These are phyloP conservation scores for Coryphaenoides rupestris DNA, from an alignment of 2,113 vertebrate species.

Conservation along the genomic window DNA sequence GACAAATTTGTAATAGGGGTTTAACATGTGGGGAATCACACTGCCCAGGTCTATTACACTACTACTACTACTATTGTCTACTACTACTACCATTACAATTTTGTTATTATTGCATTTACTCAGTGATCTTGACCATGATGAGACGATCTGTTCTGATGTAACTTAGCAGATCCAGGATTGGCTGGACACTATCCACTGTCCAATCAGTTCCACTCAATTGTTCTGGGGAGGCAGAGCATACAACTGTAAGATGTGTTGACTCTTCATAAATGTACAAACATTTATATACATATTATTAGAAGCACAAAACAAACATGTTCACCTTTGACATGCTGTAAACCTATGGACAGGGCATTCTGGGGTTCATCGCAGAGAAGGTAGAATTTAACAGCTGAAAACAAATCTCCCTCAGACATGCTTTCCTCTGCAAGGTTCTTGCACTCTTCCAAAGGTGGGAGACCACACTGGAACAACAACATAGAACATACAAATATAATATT, in stretches of 20 bases:
- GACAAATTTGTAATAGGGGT: too few relatives aligned
- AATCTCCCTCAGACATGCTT: constrained; percentile 68
- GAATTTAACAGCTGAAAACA: constrained; percentile 83
- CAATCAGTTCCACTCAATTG: constrained; percentile 82
- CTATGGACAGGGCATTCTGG: constrained; percentile 84
- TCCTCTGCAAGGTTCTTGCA: constrained; percentile 79
- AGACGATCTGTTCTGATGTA: constrained; percentile 90
- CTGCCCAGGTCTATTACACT: too few relatives aligned
- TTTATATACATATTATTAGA: neutral
- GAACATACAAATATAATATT: neutral
- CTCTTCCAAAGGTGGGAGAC: constrained; percentile 81
- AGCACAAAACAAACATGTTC: constrained; percentile 14
- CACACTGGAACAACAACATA: constrained; percentile 75
- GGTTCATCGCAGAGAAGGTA: constrained; percentile 86
- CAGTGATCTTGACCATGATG: constrained; percentile 78
- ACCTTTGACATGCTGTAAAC: constrained; percentile 89
- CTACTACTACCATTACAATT: constrained; percentile 33
- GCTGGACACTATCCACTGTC: constrained; percentile 82
- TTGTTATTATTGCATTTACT: constrained; percentile 66
- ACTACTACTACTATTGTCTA: too few relatives aligned
- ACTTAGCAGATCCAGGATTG: constrained; percentile 87
- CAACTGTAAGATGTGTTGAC: neutral
- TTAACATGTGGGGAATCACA: too few relatives aligned
- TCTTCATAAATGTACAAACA: neutral
- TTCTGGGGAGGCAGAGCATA: constrained; percentile 68